Percentiles rank a stretch among this genome's conserved stretches.
These are phyloP conservation scores for Kobus ellipsiprymnus DNA, from an alignment of 2,113 vertebrate genomes.

Conservation along the genomic window DNA sequence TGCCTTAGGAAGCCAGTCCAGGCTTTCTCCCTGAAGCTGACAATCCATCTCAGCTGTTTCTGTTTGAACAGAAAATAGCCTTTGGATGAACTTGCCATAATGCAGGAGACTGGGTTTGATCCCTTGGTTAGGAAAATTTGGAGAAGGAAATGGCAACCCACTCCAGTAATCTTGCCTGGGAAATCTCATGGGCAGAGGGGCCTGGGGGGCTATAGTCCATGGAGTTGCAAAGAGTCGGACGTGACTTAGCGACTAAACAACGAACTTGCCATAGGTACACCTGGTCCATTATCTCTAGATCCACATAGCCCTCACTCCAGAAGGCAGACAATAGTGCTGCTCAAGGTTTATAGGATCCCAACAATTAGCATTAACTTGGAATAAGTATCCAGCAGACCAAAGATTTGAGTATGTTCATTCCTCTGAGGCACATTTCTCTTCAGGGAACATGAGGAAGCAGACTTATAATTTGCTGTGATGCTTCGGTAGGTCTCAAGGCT, in stretches of 20 bases:
- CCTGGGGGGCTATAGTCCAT: not conserved
- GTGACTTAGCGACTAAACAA: not conserved
- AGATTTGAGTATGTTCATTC: not conserved
- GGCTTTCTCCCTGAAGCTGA: not conserved
- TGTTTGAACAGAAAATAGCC: not conserved
- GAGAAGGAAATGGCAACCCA: not conserved
- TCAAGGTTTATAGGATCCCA: not conserved
- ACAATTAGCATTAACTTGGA: not conserved
- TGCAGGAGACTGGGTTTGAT: not conserved
- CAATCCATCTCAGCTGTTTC: not conserved
- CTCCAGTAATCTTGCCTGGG: not conserved
- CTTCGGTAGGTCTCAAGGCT: not conserved
- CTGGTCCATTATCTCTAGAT: not conserved
- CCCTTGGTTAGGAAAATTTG: not conserved
- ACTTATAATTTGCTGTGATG: not conserved
- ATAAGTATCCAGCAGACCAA: not conserved
- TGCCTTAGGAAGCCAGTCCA: not conserved
- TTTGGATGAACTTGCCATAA: not conserved
- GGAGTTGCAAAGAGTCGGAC: not conserved
- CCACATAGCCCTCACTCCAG: rapidly evolving
- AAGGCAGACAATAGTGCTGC: rapidly evolving
- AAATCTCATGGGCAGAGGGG: not conserved
- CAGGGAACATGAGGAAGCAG: not conserved
- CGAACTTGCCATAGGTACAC: not conserved
- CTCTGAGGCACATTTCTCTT: not conserved